These are phyloP conservation scores for Thunnus thynnus DNA, from an alignment of 2,113 vertebrate genomes.

Conservation along the genomic window DNA sequence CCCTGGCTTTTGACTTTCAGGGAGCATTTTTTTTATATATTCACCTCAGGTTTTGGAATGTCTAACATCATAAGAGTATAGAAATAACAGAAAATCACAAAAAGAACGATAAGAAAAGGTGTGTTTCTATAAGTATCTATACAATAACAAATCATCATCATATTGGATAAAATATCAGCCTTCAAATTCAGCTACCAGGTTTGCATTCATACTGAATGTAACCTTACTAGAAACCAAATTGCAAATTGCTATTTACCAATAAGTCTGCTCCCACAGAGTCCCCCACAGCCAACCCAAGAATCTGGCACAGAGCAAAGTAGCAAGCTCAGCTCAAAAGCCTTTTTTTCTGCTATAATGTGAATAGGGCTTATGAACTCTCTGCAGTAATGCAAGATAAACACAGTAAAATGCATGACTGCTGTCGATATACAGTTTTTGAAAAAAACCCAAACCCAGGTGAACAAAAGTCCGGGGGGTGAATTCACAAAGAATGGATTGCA, in stretches of 20 bases:
- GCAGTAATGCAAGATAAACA: neutral
- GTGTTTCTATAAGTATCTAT: neutral
- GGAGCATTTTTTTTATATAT: too few relatives aligned
- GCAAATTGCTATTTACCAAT: neutral
- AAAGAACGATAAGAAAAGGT: too few relatives aligned
- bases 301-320: neutral
- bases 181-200: too few relatives aligned
- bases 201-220: too few relatives aligned
- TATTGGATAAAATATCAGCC: neutral
- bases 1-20: too few relatives aligned
- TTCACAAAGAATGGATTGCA: too few relatives aligned
- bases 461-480: slow-evolving; percentile 16
- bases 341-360: neutral
- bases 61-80: too few relatives aligned
- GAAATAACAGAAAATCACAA: too few relatives aligned
- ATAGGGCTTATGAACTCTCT: neutral
- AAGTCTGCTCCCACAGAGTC: neutral
- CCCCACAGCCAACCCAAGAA: neutral
- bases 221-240: neutral
- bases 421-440: neutral
- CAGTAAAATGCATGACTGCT: neutral
- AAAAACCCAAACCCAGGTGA: slow-evolving; percentile 24
- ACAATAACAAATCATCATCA: neutral
- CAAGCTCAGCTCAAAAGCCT: neutral
- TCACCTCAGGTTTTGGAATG: too few relatives aligned